Percentiles rank a stretch among this genome's conserved stretches.
These are phyloP conservation scores for Heterodera filipjevi DNA, from an alignment of 2,888 invertebrate genomes.

Conservation along the genomic window DNA sequence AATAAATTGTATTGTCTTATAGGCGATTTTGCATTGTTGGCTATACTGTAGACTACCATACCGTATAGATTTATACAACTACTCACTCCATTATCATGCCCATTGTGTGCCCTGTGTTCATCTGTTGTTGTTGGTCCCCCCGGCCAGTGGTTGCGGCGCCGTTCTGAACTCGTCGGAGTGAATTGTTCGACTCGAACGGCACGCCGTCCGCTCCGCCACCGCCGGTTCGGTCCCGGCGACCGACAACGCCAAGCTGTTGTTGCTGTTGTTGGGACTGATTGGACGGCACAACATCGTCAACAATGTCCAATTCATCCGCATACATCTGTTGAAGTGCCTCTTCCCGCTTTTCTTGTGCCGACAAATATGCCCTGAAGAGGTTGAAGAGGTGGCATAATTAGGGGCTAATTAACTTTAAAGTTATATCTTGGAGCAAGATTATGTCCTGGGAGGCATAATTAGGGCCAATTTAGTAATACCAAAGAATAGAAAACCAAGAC, in stretches of 20 bases:
- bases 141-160: not conserved
- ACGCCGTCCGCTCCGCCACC: not conserved
- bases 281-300: conserved; percentile 36
- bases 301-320: conserved; percentile 63
- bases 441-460: too few species aligned
- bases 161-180: conserved; percentile 3
- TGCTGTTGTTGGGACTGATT: not conserved
- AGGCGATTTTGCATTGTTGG: too few species aligned
- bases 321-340: conserved; percentile 64
- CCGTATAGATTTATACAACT: too few species aligned
- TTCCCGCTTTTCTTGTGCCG: conserved; percentile 72
- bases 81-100: not conserved
- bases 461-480: too few species aligned
- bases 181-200: conserved; percentile 5
- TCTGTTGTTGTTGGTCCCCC: not conserved
- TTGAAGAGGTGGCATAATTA: not conserved
- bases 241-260: not conserved
- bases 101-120: not conserved
- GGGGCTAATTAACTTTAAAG: too few species aligned
- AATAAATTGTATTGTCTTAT: too few species aligned
- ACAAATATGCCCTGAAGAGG: conserved; percentile 78
- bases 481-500: too few species aligned
- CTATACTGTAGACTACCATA: not conserved
- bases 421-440: too few species aligned
- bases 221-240: not conserved